Evolutionary conservation across 2,113 vertebrate genomes (phyloP), one percentile per base, ranked within the genome.

Genomic region (Xerus inauris): DNA sequence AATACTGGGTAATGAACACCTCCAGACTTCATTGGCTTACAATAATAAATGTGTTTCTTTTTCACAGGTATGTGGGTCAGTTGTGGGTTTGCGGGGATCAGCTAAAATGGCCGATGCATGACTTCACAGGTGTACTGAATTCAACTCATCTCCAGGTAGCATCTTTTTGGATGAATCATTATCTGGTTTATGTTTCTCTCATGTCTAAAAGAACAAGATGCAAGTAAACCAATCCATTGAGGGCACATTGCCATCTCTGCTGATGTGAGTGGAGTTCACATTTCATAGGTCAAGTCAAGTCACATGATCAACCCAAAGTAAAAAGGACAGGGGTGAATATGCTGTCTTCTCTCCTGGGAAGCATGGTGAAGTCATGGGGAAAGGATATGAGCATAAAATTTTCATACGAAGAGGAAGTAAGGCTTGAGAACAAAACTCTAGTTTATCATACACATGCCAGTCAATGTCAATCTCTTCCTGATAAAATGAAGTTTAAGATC

Each of bases 391-490:
- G 2, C 22, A 84, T 87, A 80, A 8, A 8, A 32, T 59, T 95
- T 83, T 83, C 64, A 64, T 20, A 54, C 3, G 65, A 79, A 54
- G 20, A 69, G 32, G 9, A 86, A 85, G 67, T 42, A 28, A 81
- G 81, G 38, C 72, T 51, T 89, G 38, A 10, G 20, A 87, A 13
- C 19, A 82, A 5, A 24, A 9, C 8, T 76, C 64, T 28, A 45
- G 2, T 16, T 26, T 67, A 51, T n/a, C 35, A 9, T 54, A 28
- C 17, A 49, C 0, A 26, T 51, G 16, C 49, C 22, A 30, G 3
- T 22, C 17, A 49, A 10, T 14, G 16, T 40, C 1, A 11, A 0
- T 76, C 5, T 73, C 8, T 28, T 7, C 30, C 3, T 42, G 3
- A n/a, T 30, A 28, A 62, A 84, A 49, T 20, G 42, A 69, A 94